Evolutionary conservation across 2,113 vertebrate genomes (phyloP), one percentile per base, ranked within the genome.

Genomic region (Todiramphus saurophagus): DNA sequence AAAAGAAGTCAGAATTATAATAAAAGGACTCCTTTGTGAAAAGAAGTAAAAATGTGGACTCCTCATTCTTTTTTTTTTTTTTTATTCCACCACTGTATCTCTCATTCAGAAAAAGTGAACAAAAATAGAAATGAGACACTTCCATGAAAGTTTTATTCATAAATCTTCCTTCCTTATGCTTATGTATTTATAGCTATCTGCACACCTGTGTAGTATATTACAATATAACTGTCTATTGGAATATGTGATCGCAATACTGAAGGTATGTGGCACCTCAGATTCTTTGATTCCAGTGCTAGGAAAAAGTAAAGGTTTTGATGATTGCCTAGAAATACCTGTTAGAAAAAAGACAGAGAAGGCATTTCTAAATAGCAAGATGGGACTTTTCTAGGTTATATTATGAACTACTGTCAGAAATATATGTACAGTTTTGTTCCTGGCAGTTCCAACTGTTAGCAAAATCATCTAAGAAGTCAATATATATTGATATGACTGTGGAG

Each of bases 401-500:
- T 51, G 85, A 92, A 74, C 30, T 69, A 48, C 68, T 90, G 75
- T 77, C 67, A 83, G 82, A 89, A 93, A 86, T 83, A 83, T 63
- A 86, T 67, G 60, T 64, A 81, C 35, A 86, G 55, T 56, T 94
- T 59, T 75, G 94, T 78, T 68, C 21, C 27, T 93, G 64, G 46
- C 72, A 94, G 72, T 76, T 95, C 55, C 60, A 77, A 53, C 55
- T 78, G 86, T 81, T 84, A 91, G 81, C 48, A 96, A 91, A 94
- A 91, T 82, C 53, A 79, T 72, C 66, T 79, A 73, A 79, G 69
- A 64, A 82, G 83, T 94, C 96, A 93, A 96, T 87, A 93, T 67
- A 93, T 95, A 96, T 91, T 85, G 92, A 95, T 95, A 96, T 59
- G 82, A 94, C 92, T 93, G 87, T 63, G 51, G 30, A 93, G 72